A percentile compares a stretch with the other conserved stretches of the same genome.
phyloP scores from a whole-genome alignment of 2,113 vertebrate genomes.

The Rutilus rutilus region DNA sequence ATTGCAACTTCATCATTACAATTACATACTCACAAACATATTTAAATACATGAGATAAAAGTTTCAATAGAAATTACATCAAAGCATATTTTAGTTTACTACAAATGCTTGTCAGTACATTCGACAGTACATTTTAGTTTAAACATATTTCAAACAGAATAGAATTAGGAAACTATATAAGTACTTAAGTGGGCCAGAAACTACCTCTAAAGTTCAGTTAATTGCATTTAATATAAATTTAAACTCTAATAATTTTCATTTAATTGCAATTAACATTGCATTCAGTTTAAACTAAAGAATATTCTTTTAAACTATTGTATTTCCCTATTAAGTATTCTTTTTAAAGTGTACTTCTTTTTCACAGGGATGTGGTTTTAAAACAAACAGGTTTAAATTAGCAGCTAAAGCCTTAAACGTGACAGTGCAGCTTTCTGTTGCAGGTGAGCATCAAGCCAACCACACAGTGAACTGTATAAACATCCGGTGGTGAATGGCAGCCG shows the following conservation, averaged over 20 bases:
- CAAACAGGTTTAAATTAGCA: background rate
- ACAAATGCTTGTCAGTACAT: too few relatives aligned
- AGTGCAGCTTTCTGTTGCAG: conserved; percentile 37
- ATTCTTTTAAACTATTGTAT: background rate
- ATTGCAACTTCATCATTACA: too few relatives aligned
- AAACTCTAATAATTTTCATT: background rate
- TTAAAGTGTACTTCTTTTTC: background rate
- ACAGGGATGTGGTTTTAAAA: background rate
- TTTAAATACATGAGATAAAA: too few relatives aligned
- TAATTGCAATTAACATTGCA: background rate
- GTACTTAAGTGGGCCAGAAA: background rate
- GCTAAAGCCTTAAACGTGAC: background rate
- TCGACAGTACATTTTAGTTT: too few relatives aligned
- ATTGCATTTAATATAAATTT: background rate
- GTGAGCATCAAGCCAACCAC: conserved; percentile 41
- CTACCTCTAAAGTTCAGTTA: background rate
- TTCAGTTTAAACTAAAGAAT: background rate
- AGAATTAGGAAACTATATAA: too few relatives aligned
- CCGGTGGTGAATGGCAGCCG: conserved; percentile 52
- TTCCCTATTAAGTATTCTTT: background rate
- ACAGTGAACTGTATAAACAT: conserved; percentile 58
- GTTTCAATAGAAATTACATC: too few relatives aligned
- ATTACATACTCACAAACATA: too few relatives aligned
- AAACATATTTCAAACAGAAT: too few relatives aligned
- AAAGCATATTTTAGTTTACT: too few relatives aligned